Evolutionary conservation across 2,888 invertebrate genomes (phyloP).

Genomic region (Chymomyza procnemis): DNA sequence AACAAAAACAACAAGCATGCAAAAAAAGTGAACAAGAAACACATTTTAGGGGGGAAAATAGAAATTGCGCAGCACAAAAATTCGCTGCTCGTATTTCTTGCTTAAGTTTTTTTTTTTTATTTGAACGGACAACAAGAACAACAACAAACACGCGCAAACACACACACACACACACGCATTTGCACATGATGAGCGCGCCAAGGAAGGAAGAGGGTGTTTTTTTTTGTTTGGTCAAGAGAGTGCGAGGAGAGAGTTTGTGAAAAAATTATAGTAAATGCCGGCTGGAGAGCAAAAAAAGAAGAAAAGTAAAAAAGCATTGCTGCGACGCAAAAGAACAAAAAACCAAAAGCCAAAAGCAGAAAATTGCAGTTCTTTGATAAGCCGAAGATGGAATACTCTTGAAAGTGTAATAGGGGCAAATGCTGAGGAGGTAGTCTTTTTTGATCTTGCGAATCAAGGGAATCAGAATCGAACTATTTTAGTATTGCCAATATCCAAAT

Average conservation of each 20-base stretch:
- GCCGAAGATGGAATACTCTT: conserved; percentile 18
- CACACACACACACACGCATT: not conserved
- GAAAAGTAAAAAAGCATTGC: no score
- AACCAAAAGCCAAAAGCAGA: not conserved
- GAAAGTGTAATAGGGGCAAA: no score
- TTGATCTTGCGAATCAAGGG: no score
- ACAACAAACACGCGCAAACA: not conserved
- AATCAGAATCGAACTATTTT: no score
- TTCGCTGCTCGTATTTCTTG: conserved; percentile 23
- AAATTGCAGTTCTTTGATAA: conserved; percentile 7
- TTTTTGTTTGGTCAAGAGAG: conserved; percentile 8
- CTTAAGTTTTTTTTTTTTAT: conserved; percentile 46
- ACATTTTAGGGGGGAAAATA: conserved; percentile 14
- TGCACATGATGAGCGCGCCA: not conserved
- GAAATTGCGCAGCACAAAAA: conserved; percentile 60
- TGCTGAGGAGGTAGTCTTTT: no score
- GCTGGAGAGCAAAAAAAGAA: conserved; percentile 33
- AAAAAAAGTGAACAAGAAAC: not conserved
- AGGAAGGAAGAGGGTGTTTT: not conserved
- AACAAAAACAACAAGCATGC: not conserved
- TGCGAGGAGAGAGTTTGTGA: conserved; percentile 7
- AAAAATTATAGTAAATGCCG: conserved; percentile 7
- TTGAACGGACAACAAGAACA: no score
- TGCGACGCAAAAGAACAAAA: conserved; percentile 36
- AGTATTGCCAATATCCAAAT: no score